Base-by-base conservation (phyloP, 1,140 invertebrate species). In the Cotesia typhae region DNA sequence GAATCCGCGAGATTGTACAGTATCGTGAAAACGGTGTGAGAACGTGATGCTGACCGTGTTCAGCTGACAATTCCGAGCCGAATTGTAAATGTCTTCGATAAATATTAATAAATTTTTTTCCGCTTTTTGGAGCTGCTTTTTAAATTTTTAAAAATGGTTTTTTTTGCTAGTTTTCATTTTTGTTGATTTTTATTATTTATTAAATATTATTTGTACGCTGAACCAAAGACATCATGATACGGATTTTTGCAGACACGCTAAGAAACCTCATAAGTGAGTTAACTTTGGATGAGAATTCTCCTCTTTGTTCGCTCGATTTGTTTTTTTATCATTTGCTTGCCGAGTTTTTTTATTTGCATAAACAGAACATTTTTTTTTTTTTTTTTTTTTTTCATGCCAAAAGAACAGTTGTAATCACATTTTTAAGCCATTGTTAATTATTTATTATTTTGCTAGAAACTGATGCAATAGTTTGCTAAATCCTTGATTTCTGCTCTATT, bases 201-300 rank as follows among this genome's bases (percentile, higher is more conserved):
- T 52, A 66, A 28, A 52, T 51, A 28, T 14, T 51, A 35, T 17
- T 36, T 28, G 4, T 68, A 10, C 28, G 28, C 28, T n/a, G 4
- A 10, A 41, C 38, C 6, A 38, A 7, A 71, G 17, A 14, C 60
- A 57, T 17, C 51, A 85, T 85, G 83, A 82, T 84, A 75, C 83
- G 81, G 79, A 85, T 85, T 76, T 80, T 85, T 72, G 73, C 80
- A 4, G 84, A 85, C 71, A 82, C 82, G 80, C 80, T 85, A 74
- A 84, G 75, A 68, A 83, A 82, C 71, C 79, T 84, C 35, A 85
- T 86, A 80, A 82, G 85, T 86, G 82, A 86, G 85, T 85, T 14
- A 4, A 36, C 7, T 51, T 51, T 9, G 7, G 12, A 51, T 28
- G 28, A 28, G 41, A 9, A 47, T 47, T 9, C 41, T 47, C 41